A percentile compares a stretch with the other conserved stretches of the same genome.
These are phyloP conservation scores for Hylaeus volcanicus DNA, from an alignment of 1,140 invertebrate genomes.

Conservation along the genomic window DNA sequence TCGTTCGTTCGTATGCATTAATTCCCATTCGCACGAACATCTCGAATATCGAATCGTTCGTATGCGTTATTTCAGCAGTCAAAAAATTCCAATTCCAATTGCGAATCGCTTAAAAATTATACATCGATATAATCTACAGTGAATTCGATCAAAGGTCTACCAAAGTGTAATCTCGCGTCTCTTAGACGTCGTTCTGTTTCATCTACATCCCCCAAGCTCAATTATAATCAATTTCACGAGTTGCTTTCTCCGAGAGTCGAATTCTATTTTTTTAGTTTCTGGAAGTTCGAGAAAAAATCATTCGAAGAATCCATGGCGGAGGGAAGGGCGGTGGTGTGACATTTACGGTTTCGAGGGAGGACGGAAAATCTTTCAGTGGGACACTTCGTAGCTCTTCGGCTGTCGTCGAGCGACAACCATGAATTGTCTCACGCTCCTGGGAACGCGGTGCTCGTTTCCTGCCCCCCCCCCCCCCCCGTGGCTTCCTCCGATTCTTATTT, in stretches of 20 bases:
- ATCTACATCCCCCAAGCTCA: too few relatives aligned
- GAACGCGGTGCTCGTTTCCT: conserved; percentile 18
- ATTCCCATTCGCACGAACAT: too few relatives aligned
- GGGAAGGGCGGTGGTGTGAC: neutral
- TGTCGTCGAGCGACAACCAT: conserved; percentile 58
- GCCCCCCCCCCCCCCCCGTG: neutral
- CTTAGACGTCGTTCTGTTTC: too few relatives aligned
- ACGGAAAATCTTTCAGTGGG: conserved; percentile 47
- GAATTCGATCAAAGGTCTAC: too few relatives aligned
- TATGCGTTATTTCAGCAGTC: too few relatives aligned
- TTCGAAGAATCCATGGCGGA: conserved; percentile 22
- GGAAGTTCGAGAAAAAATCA: conserved; percentile 22
- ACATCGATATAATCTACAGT: too few relatives aligned
- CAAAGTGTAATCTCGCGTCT: too few relatives aligned
- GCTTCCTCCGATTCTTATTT: conserved; percentile 47
- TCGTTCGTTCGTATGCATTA: too few relatives aligned
- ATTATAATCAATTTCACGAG: too few relatives aligned
- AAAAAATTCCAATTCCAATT: too few relatives aligned
- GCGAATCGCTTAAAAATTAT: too few relatives aligned
- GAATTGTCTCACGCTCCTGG: conserved; percentile 59
- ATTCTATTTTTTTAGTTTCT: neutral
- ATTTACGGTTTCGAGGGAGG: neutral
- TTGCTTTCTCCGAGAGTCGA: neutral
- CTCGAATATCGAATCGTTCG: too few relatives aligned
- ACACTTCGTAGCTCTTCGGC: conserved; percentile 17